phyloP scores from a whole-genome alignment of 1,140 invertebrate genomes.

The Eulimnadia texana region DNA sequence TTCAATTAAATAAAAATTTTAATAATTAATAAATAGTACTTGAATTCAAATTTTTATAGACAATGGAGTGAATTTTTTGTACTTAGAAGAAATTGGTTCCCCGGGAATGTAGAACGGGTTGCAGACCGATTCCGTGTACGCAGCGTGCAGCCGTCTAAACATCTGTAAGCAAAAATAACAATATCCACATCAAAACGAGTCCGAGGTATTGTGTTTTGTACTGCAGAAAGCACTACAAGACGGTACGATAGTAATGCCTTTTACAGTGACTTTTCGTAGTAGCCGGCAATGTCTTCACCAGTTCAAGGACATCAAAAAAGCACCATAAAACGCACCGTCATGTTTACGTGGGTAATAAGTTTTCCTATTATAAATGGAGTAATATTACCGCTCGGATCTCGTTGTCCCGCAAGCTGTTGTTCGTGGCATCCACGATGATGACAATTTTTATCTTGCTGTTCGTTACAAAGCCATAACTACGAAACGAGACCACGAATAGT shows the following conservation, averaged over 20 bases:
- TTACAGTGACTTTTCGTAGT: no score
- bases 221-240: no score
- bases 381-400: slow-evolving; percentile 82
- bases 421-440: slow-evolving; percentile 80
- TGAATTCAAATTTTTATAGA: not conserved
- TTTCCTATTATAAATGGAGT: no score
- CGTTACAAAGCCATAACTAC: slow-evolving; percentile 92
- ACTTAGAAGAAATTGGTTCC: slow-evolving; percentile 65
- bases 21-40: not conserved
- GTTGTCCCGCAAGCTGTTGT: slow-evolving; percentile 74
- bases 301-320: no score
- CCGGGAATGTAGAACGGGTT: slow-evolving; percentile 90
- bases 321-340: no score
- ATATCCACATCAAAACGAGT: slow-evolving; percentile 15
- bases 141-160: slow-evolving; percentile 74
- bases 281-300: no score
- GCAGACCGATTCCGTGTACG: slow-evolving; percentile 82
- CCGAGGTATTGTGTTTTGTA: not conserved
- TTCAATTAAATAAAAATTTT: not conserved
- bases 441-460: slow-evolving; percentile 93
- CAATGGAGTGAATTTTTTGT: slow-evolving; percentile 22
- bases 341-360: no score
- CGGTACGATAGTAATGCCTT: no score
- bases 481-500: slow-evolving; percentile 15
- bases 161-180: slow-evolving; percentile 44